phyloP scores from a whole-genome alignment of 2,113 vertebrate species.

The Heterotis niloticus region DNA sequence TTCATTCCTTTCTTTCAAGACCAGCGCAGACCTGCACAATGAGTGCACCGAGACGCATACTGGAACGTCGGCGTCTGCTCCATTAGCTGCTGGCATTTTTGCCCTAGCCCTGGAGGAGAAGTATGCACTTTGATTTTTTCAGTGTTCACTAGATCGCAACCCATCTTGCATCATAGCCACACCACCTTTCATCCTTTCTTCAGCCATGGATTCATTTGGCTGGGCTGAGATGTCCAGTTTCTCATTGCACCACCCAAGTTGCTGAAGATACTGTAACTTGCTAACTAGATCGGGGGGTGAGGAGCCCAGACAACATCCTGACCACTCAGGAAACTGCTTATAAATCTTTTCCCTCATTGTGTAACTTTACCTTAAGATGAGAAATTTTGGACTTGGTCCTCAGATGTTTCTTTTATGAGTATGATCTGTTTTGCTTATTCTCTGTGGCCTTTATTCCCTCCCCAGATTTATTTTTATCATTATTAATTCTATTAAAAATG shows the following conservation, averaged over 20 bases:
- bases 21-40: constrained; percentile 89
- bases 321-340: too few species aligned
- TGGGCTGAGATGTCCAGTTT: background rate
- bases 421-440: too few species aligned
- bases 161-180: background rate
- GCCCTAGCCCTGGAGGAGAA: constrained; percentile 92
- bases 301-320: too few species aligned
- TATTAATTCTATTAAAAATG: too few species aligned
- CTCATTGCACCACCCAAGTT: background rate
- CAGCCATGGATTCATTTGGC: background rate
- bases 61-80: constrained; percentile 91
- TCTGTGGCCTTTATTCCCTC: too few species aligned
- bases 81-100: constrained; percentile 93
- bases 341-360: too few species aligned
- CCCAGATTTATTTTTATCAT: too few species aligned
- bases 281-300: too few species aligned
- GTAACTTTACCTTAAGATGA: too few species aligned
- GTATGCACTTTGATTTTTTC: constrained; percentile 62
- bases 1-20: constrained; percentile 56
- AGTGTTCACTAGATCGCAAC: background rate
- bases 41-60: constrained; percentile 95
- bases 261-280: too few species aligned
- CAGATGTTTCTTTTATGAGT: too few species aligned
- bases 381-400: background rate
- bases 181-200: too few species aligned